Evolutionary conservation across 2,113 vertebrate genomes (phyloP).

Genomic region (Vombatus ursinus): DNA sequence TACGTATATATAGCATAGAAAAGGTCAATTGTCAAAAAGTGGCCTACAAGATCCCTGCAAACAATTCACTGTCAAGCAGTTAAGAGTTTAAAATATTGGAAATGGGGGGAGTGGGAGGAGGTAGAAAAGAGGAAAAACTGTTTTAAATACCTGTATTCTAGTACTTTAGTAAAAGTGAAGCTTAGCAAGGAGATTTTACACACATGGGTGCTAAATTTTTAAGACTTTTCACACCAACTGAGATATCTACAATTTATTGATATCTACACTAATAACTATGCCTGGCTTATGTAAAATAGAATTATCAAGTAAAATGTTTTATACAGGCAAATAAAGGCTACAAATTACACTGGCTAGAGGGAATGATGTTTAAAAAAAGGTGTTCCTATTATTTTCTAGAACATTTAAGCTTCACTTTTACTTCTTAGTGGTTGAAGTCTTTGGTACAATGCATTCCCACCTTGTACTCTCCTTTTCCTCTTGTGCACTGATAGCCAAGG

Average conservation of each 20-base stretch:
- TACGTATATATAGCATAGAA: neutral
- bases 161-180: neutral
- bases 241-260: conserved; percentile 6
- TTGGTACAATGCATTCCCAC: too few relatives aligned
- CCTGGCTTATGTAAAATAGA: neutral
- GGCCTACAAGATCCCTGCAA: neutral
- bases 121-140: neutral
- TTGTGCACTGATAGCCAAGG: conserved; percentile 9
- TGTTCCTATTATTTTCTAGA: neutral
- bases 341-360: neutral
- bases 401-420: neutral
- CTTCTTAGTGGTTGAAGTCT: neutral
- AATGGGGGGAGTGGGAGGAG: neutral
- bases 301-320: neutral
- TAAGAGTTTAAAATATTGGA: neutral
- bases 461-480: neutral
- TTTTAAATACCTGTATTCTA: conserved; percentile 1
- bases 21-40: neutral
- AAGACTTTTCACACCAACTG: conserved; percentile 2
- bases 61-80: neutral
- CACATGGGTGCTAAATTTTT: conserved; percentile 3
- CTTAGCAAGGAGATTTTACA: neutral
- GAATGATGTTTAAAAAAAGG: neutral
- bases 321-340: neutral
- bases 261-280: conserved; percentile 10